These are phyloP conservation scores for Stenotaenia linearis DNA, from an alignment of 2,888 invertebrate species.

Conservation along the genomic window DNA sequence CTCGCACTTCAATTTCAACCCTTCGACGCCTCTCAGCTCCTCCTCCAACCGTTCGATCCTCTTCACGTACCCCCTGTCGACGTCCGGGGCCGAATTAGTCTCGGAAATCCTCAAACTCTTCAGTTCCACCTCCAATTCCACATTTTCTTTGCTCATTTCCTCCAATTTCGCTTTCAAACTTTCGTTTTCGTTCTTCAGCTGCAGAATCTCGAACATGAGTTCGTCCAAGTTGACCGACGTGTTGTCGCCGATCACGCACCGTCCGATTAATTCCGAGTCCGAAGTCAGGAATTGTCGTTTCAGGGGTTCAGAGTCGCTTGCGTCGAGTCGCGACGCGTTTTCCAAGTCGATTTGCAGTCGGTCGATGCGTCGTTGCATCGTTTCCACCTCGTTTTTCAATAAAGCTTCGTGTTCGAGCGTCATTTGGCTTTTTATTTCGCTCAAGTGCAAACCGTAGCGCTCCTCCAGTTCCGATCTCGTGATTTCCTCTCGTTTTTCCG, in stretches of 20 bases:
- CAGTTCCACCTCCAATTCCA: not conserved
- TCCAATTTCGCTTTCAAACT: not conserved
- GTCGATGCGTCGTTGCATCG: too few relatives aligned
- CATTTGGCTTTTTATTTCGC: not conserved
- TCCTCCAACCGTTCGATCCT: not conserved
- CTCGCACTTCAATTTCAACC: not conserved
- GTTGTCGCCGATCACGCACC: too few relatives aligned
- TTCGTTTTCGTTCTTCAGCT: constrained; percentile 19
- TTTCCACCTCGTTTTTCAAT: too few relatives aligned
- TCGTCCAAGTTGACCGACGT: not conserved
- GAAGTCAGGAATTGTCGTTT: too few relatives aligned
- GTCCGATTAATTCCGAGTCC: too few relatives aligned
- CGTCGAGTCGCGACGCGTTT: not conserved
- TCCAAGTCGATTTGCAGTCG: too few relatives aligned
- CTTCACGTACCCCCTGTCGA: not conserved
- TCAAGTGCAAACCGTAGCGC: not conserved
- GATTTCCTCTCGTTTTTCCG: too few relatives aligned
- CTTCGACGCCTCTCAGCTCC: not conserved
- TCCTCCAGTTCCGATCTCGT: constrained; percentile 30
- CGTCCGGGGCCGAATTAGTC: not conserved
- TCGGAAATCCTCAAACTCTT: not conserved
- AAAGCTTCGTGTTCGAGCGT: not conserved
- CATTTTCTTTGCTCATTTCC: not conserved
- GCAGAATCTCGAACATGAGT: not conserved
- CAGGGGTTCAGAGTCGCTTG: not conserved